phyloP scores from a whole-genome alignment of 1,140 invertebrate genomes.

The Eufriesea mexicana region DNA sequence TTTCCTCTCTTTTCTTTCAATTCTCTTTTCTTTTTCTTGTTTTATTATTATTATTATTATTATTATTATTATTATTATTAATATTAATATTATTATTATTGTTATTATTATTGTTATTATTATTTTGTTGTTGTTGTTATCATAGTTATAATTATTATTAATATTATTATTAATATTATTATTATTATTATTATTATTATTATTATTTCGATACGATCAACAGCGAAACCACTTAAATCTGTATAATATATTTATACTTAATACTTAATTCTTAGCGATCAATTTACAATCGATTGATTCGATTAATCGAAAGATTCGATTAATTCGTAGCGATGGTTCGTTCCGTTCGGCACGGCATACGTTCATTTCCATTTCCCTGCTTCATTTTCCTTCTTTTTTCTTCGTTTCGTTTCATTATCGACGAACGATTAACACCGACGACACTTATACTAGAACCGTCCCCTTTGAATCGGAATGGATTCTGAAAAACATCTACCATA shows the following conservation, averaged over 20 bases:
- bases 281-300: slow-evolving; percentile 75
- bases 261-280: slow-evolving; percentile 72
- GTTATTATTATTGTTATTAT: not conserved
- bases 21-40: slow-evolving; percentile 27
- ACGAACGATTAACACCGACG: slow-evolving; percentile 66
- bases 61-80: not conserved
- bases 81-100: slow-evolving; percentile 1
- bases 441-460: slow-evolving; percentile 62
- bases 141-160: not conserved
- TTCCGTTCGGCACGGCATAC: slow-evolving; percentile 49
- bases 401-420: slow-evolving; percentile 50
- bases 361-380: slow-evolving; percentile 62
- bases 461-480: slow-evolving; percentile 72
- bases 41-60: slow-evolving; percentile 28
- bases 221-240: slow-evolving; percentile 74
- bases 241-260: slow-evolving; percentile 72
- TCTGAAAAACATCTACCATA: slow-evolving; percentile 77
- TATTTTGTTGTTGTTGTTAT: not conserved
- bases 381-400: slow-evolving; percentile 38
- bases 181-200: slow-evolving; percentile 45
- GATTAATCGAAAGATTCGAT: slow-evolving; percentile 65
- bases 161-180: not conserved
- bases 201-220: slow-evolving; percentile 75
- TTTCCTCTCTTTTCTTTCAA: not conserved
- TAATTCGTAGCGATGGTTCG: slow-evolving; percentile 67